phyloP scores from a whole-genome alignment of 1,140 invertebrate genomes.

The Halotydeus destructor region DNA sequence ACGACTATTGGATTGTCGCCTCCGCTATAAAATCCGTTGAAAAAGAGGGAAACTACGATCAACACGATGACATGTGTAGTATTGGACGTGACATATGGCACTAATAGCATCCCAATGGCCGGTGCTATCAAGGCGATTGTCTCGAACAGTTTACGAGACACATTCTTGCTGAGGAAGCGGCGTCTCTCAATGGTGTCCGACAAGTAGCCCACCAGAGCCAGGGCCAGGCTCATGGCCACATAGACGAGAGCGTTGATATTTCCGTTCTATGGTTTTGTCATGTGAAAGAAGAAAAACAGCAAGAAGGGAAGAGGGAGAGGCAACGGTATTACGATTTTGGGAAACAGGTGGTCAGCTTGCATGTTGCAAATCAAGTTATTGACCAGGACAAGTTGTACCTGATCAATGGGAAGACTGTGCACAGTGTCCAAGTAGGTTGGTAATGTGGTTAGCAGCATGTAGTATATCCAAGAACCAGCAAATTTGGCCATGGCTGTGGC shows the following conservation, averaged over 20 bases:
- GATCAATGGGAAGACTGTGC: conserved; percentile 35
- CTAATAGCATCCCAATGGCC: conserved; percentile 12
- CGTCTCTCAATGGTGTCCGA: conserved; percentile 15
- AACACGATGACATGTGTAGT: conserved; percentile 11
- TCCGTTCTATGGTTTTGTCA: conserved; percentile 16
- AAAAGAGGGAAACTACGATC: conserved; percentile 14
- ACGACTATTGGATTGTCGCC: conserved; percentile 25
- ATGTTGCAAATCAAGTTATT: conserved; percentile 3
- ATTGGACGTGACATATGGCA: conserved; percentile 15
- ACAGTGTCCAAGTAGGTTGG: conserved; percentile 36
- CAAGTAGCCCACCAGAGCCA: conserved; percentile 14
- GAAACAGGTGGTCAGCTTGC: not conserved
- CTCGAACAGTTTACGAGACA: conserved; percentile 18
- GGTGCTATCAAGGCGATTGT: conserved; percentile 16
- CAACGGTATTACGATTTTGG: not conserved
- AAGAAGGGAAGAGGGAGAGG: not conserved
- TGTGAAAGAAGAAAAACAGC: no score
- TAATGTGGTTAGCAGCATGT: conserved; percentile 75
- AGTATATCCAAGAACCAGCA: conserved; percentile 79
- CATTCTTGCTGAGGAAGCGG: conserved; percentile 10
- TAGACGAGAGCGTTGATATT: conserved; percentile 18
- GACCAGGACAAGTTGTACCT: conserved; percentile 19
- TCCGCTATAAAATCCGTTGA: conserved; percentile 15
- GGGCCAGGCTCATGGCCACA: conserved; percentile 14
- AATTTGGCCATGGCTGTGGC: conserved; percentile 74